These are phyloP conservation scores for Caenorhabditis sinica DNA, from an alignment of 2,888 invertebrate genomes.

Conservation along the genomic window DNA sequence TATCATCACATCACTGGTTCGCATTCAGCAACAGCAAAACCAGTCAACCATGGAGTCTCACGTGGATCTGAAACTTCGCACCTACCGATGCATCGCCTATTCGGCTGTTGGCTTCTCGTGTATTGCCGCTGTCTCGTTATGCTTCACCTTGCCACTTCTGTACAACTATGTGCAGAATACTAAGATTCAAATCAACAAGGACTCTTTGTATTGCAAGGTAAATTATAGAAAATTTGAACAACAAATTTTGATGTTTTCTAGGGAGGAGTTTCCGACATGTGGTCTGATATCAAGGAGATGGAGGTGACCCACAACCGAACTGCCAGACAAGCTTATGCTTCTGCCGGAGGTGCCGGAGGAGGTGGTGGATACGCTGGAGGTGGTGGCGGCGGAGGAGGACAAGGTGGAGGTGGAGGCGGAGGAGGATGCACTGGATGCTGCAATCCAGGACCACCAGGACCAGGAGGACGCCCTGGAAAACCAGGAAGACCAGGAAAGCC, in stretches of 20 bases:
- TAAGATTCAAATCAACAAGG: conserved; percentile 49
- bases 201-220: conserved; percentile 60
- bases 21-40: conserved; percentile 62
- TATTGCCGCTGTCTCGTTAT: conserved; percentile 53
- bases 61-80: conserved; percentile 55
- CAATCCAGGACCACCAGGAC: conserved; percentile 66
- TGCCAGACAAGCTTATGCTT: conserved; percentile 56
- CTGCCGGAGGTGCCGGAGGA: conserved; percentile 46
- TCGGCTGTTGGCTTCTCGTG: conserved; percentile 55
- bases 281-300: conserved; percentile 56
- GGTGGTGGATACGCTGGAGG: conserved; percentile 34
- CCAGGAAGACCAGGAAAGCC: conserved; percentile 70
- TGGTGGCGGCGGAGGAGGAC: conserved; percentile 30
- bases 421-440: conserved; percentile 62
- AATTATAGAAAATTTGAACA: neutral
- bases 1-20: conserved; percentile 56
- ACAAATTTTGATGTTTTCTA: conserved; percentile 15
- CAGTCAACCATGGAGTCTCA: conserved; percentile 64
- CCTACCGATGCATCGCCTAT: conserved; percentile 59
- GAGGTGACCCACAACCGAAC: conserved; percentile 52
- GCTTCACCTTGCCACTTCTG: conserved; percentile 59
- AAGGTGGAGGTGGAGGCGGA: conserved; percentile 47
- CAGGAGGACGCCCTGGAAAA: conserved; percentile 60
- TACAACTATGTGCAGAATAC: conserved; percentile 60
- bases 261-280: conserved; percentile 54